These are phyloP conservation scores for Drosophila hydei DNA, from an alignment of 1,140 invertebrate species.

Conservation along the genomic window DNA sequence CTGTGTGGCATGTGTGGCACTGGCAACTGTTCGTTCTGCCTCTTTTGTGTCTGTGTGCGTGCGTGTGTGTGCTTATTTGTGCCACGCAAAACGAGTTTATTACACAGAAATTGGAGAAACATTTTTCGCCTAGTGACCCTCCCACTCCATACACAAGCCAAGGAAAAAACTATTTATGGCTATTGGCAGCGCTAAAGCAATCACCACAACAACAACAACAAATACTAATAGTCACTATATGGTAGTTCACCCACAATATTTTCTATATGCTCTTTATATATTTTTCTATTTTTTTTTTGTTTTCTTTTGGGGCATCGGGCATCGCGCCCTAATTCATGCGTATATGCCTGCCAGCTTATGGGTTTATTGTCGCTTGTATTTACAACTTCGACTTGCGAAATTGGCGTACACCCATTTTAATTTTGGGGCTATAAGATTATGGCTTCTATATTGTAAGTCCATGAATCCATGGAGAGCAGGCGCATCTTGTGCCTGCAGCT, in stretches of 20 bases:
- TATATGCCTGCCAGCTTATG: constrained; percentile 67
- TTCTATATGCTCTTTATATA: constrained; percentile 55
- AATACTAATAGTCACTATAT: constrained; percentile 34
- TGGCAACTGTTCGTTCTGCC: constrained; percentile 53
- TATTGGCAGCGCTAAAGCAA: constrained; percentile 66
- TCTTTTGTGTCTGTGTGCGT: constrained; percentile 2
- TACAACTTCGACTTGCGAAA: constrained; percentile 73
- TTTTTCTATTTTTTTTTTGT: not conserved
- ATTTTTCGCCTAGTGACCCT: constrained; percentile 43
- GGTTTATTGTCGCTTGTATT: constrained; percentile 77
- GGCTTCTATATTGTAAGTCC: constrained; percentile 58
- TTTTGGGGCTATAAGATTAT: constrained; percentile 75
- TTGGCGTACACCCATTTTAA: constrained; percentile 76
- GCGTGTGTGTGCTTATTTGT: constrained; percentile 61
- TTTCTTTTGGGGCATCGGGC: not conserved
- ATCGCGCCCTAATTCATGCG: constrained; percentile 60
- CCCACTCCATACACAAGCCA: constrained; percentile 1
- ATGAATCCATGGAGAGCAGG: constrained; percentile 28
- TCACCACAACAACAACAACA: constrained; percentile 58
- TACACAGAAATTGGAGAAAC: constrained; percentile 71
- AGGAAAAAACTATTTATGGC: constrained; percentile 69
- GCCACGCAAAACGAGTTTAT: constrained; percentile 76
- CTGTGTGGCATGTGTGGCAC: constrained; percentile 1
- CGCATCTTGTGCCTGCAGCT: constrained; percentile 43
- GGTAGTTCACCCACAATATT: constrained; percentile 33